Base-by-base conservation (phyloP, 2,888 invertebrate genomes). In the Tanytarsus gracilentus region DNA sequence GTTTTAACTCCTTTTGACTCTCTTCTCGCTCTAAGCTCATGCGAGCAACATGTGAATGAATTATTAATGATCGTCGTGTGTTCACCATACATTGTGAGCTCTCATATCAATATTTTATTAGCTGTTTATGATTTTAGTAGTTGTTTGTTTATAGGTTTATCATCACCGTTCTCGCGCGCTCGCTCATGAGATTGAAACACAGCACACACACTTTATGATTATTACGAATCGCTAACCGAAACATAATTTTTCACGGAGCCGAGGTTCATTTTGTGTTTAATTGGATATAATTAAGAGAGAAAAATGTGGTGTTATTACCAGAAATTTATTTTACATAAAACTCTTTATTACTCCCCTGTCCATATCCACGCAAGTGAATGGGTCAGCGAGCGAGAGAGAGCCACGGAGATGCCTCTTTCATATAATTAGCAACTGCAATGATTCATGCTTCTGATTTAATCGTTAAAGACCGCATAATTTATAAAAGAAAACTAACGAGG, bases 391-490 rank as follows among this genome's bases (percentile, higher is more conserved):
- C 16, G 16, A 36, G n/a, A n/a, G 16, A 36, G 16, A n/a, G n/a
- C n/a, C n/a, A n/a, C 27, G 50, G 4, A 21, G 52, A 52, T 53
- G 18, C n/a, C 36, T 18, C 14, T 56, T 56, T 56, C 14, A 40
- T 56, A 36, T 56, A 56, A 40, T 56, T 56, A 40, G 55, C 40
- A n/a, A 29, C 29, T 18, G 23, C 26, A 58, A 23, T 58, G 58
- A 58, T 58, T 58, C 48, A 58, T 44, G 21, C 39, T 23, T n/a
- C 14, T 25, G 30, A 39, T 53, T 53, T 21, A 53, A 33, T 8
- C 23, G 21, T 40, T 56, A 40, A 56, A 56, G 3, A 56, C 55
- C 55, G 55, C 40, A 39, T 56, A 58, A 58, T 58, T 58, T 48
- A 58, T 58, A 48, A 39, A n/a, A 18, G 9, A 53, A 14, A 7